Percentiles rank a stretch among this genome's conserved stretches.
Evolutionary conservation across 2,888 invertebrate species (phyloP).

Genomic region (Reticulitermes lucifugus): DNA sequence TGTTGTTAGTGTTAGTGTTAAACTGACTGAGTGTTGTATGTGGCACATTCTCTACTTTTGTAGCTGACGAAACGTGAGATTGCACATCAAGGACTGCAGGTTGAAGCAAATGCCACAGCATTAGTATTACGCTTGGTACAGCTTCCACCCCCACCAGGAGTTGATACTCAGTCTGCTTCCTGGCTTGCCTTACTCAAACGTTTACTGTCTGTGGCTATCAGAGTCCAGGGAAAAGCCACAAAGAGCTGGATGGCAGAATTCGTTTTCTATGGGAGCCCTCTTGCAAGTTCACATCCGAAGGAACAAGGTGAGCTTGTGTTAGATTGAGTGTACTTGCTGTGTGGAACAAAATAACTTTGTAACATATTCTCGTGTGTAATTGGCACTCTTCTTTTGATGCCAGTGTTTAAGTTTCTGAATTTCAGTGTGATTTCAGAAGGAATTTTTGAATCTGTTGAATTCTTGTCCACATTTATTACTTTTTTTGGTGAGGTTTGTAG

Average conservation of each 20-base stretch:
- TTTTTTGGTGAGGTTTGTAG: too few relatives aligned
- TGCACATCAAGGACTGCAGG: conserved; percentile 91
- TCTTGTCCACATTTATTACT: too few relatives aligned
- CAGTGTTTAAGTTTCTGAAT: too few relatives aligned
- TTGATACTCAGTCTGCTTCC: conserved; percentile 62
- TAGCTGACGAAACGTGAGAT: conserved; percentile 84
- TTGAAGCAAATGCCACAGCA: conserved; percentile 92
- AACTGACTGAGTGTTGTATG: neutral
- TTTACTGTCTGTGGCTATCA: conserved; percentile 84
- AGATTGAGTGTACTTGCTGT: too few relatives aligned
- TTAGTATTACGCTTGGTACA: conserved; percentile 83
- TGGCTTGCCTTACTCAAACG: conserved; percentile 81
- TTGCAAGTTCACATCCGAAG: conserved; percentile 82
- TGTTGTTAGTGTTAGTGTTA: neutral
- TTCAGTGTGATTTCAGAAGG: too few relatives aligned
- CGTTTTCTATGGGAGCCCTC: conserved; percentile 84
- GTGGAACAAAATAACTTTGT: too few relatives aligned
- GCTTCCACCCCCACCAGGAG: conserved; percentile 75
- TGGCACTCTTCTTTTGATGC: too few relatives aligned
- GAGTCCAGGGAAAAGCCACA: conserved; percentile 66
- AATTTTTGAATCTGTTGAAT: too few relatives aligned
- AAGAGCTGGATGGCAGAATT: conserved; percentile 89
- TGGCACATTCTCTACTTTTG: conserved; percentile 51
- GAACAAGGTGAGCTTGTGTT: conserved; percentile 73
- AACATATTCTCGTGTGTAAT: too few relatives aligned